Evolutionary conservation across 2,113 vertebrate species (phyloP), one percentile per base, ranked within the genome.

Genomic region (Rhinogobius similis): DNA sequence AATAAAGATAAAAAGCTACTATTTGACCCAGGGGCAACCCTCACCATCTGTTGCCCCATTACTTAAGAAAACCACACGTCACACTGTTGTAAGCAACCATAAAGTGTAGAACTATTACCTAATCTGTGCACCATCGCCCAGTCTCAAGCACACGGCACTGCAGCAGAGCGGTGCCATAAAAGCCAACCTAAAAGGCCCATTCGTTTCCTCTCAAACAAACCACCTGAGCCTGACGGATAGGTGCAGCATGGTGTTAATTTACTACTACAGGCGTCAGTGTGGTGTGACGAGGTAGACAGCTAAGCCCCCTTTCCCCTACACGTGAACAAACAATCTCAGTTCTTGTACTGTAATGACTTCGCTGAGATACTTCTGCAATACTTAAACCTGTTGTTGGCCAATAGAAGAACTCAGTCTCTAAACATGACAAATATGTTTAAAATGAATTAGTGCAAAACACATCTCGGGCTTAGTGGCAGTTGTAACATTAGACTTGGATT

Each of bases 161-260:
- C 70, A 72, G 82, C 55, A 36, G 75, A 82, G 87, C 67, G 43
- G 62, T 29, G 9, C 63, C 55, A 76, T 61, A 78, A 79, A 79
- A 58, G 71, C 41, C 27, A 41, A 67, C 56, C 68, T 76, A 67
- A 79, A 87, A 81, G 74, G 39, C 8, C 69, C 52, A 50, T 83
- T 89, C 67, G 44, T 82, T 83, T 82, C 77, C 77, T 74, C 69
- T 74, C 79, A 90, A 84, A 89, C 61, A 82, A 78, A 88, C 83
- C 70, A 79, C 75, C 82, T 86, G 73, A 79, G 84, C 82, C 65
- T 68, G 78, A 86, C 80, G 69, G 84, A 84, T 73, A 79, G 83
- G 81, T 88, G 85, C 70, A 66, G 72, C 44, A 29, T 36, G 67
- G 82, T 81, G 82, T 85, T 80, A 66, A 82, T 86, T 89, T 83